A percentile compares a stretch with the other conserved stretches of the same genome.
phyloP scores from a whole-genome alignment of 2,888 invertebrate genomes.

The Lithodes maja region DNA sequence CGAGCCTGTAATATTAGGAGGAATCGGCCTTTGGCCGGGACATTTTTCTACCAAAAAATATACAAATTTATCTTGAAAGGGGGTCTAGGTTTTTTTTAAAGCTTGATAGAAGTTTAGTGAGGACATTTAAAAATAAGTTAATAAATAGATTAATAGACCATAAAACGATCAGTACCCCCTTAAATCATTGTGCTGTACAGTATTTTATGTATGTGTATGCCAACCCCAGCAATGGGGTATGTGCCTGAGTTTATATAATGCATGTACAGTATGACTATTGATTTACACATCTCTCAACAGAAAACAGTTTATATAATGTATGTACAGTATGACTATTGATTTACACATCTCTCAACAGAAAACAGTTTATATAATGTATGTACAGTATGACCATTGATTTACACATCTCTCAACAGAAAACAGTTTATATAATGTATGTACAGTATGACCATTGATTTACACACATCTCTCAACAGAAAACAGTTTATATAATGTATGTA shows the following conservation, averaged over 20 bases:
- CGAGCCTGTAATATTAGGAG: too few relatives aligned
- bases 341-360: constrained; percentile 6
- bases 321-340: background rate
- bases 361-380: background rate
- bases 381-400: background rate
- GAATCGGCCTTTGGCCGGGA: too few relatives aligned
- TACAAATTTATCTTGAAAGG: too few relatives aligned
- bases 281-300: constrained; percentile 8
- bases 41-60: too few relatives aligned
- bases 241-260: background rate
- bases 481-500: background rate
- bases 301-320: background rate
- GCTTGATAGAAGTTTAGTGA: too few relatives aligned
- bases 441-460: background rate
- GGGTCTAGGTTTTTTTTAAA: too few relatives aligned
- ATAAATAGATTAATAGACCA: too few relatives aligned
- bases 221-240: too few relatives aligned
- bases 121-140: too few relatives aligned
- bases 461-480: constrained; percentile 1
- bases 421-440: background rate
- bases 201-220: too few relatives aligned
- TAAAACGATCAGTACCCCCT: too few relatives aligned
- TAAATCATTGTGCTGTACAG: too few relatives aligned
- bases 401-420: constrained; percentile 1
- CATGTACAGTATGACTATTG: background rate